A percentile compares a stretch with the other conserved stretches of the same genome.
These are phyloP conservation scores for Gallinago media DNA, from an alignment of 2,113 vertebrate species.

Conservation along the genomic window DNA sequence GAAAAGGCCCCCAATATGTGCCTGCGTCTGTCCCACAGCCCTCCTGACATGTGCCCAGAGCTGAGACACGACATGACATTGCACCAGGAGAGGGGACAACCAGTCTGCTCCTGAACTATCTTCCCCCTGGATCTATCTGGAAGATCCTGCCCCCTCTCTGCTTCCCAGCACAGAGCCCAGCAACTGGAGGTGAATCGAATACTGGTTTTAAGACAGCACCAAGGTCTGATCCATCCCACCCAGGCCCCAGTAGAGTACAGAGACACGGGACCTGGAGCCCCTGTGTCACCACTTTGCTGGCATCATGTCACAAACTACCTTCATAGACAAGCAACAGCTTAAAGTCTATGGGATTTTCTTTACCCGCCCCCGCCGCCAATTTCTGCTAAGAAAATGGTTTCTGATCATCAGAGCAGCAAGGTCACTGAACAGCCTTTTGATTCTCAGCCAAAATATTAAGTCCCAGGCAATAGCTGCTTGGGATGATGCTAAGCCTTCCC, in stretches of 20 bases:
- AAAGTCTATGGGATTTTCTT: not conserved
- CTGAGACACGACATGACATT: not conserved
- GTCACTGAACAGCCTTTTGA: not conserved
- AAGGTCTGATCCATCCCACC: not conserved
- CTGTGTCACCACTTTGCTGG: not conserved
- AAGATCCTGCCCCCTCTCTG: not conserved
- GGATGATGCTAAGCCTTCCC: not conserved
- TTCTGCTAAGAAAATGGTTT: not conserved
- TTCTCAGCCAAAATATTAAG: not conserved
- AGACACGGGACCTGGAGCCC: not conserved
- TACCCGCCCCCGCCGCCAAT: no score
- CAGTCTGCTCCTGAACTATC: not conserved
- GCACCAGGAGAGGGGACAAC: not conserved
- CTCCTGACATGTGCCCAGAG: not conserved
- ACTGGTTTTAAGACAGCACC: not conserved
- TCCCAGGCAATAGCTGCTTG: not conserved
- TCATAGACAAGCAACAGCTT: not conserved
- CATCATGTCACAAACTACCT: no score
- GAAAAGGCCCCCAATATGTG: accelerated
- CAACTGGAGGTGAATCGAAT: not conserved
- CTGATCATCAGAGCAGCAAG: not conserved
- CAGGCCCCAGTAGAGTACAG: not conserved
- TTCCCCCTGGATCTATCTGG: not conserved
- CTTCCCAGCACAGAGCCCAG: not conserved
- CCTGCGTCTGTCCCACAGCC: not conserved